Evolutionary conservation across 2,888 invertebrate species (phyloP).

Genomic region (Horisme vitalbata): DNA sequence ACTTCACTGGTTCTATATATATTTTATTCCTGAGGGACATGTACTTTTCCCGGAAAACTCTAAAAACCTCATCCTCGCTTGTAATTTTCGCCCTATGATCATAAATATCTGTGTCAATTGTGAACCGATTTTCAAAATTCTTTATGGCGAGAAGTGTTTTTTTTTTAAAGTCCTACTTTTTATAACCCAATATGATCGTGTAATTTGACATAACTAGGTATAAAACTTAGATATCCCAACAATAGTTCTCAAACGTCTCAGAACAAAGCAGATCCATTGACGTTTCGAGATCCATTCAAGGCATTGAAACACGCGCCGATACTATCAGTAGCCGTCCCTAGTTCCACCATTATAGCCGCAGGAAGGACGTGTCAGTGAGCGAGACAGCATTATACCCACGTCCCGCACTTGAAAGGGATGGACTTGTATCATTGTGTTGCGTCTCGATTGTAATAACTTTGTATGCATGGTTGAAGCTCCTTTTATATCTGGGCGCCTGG

Average conservation of each 20-base stretch:
- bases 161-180: too few species aligned
- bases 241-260: conserved; percentile 26
- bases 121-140: too few species aligned
- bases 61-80: too few species aligned
- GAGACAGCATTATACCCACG: conserved; percentile 67
- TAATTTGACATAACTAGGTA: too few species aligned
- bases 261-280: conserved; percentile 49
- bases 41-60: too few species aligned
- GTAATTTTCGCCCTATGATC: too few species aligned
- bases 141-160: too few species aligned
- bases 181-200: too few species aligned
- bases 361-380: conserved; percentile 74
- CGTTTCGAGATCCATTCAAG: conserved; percentile 46
- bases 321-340: conserved; percentile 57
- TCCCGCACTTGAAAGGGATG: conserved; percentile 64
- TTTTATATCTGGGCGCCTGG: conserved; percentile 56
- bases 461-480: conserved; percentile 67
- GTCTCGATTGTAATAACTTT: conserved; percentile 70
- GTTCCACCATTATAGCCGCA: conserved; percentile 55
- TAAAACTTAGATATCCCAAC: conserved; percentile 1
- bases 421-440: conserved; percentile 69
- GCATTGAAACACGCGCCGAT: conserved; percentile 62
- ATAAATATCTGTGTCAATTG: too few species aligned
- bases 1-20: too few species aligned
- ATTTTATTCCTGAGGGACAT: too few species aligned